A percentile compares a stretch with the other conserved stretches of the same genome.
phyloP scores from a whole-genome alignment of 2,888 invertebrate species.

The Callosobruchus maculatus region DNA sequence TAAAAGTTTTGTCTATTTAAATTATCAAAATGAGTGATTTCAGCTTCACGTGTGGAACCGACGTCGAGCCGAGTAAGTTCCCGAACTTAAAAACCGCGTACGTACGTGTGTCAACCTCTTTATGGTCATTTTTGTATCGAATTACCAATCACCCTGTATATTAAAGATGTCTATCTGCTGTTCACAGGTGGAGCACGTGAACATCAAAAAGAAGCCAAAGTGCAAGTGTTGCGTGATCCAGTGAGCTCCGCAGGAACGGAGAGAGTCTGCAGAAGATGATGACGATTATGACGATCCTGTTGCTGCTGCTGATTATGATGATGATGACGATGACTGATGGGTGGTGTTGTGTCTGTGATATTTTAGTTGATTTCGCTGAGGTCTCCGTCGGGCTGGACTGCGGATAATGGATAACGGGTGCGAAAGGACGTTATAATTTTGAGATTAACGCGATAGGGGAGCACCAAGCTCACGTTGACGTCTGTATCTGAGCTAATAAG shows the following conservation, averaged over 20 bases:
- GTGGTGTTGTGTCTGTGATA: constrained; percentile 1
- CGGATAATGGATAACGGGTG: background rate
- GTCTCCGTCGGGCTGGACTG: background rate
- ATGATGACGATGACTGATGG: background rate
- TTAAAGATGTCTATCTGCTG: background rate
- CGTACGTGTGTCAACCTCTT: no score
- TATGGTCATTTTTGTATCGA: no score
- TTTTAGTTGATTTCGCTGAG: background rate
- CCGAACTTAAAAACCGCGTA: no score
- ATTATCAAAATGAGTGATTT: no score
- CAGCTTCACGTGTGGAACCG: no score
- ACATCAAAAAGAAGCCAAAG: constrained; percentile 92
- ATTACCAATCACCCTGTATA: no score
- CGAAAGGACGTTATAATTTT: background rate
- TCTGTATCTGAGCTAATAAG: background rate
- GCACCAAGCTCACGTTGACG: background rate
- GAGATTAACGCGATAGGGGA: background rate
- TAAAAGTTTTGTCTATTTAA: no score
- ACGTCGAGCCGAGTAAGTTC: no score
- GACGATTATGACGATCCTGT: background rate
- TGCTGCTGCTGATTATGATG: background rate
- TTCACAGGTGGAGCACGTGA: constrained; percentile 83
- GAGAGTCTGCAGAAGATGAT: background rate
- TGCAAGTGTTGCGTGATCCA: constrained; percentile 93
- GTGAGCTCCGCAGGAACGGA: constrained; percentile 51